These are phyloP conservation scores for Synanthedon tipuliformis DNA, from an alignment of 2,888 invertebrate species.

Conservation along the genomic window DNA sequence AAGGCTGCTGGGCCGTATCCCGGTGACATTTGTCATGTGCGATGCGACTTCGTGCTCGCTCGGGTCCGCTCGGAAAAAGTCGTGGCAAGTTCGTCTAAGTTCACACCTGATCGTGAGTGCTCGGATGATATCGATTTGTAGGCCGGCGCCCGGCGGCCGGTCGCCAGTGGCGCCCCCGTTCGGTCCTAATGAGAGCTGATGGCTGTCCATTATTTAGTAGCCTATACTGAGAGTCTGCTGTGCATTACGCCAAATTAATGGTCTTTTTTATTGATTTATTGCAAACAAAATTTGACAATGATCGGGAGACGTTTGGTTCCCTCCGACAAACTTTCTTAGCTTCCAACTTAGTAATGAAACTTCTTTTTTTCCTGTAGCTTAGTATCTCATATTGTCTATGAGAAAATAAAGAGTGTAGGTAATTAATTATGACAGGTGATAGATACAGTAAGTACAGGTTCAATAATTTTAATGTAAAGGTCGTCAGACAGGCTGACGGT, in stretches of 20 bases:
- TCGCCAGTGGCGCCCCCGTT: constrained; percentile 58
- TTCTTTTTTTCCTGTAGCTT: too few species aligned
- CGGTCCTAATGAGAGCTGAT: constrained; percentile 59
- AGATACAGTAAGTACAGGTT: too few species aligned
- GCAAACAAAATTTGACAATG: constrained; percentile 56
- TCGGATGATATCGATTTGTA: constrained; percentile 44
- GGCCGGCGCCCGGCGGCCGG: constrained; percentile 50
- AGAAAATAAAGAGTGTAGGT: too few species aligned
- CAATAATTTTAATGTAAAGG: too few species aligned
- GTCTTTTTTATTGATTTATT: constrained; percentile 63
- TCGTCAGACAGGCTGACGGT: too few species aligned
- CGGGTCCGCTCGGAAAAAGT: constrained; percentile 12
- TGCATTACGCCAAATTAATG: constrained; percentile 58
- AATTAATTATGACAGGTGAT: too few species aligned
- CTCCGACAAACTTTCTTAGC: not conserved
- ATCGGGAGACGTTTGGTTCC: constrained; percentile 16
- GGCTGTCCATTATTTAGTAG: constrained; percentile 64
- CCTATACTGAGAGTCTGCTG: constrained; percentile 30
- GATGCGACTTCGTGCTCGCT: constrained; percentile 14
- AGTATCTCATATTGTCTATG: too few species aligned
- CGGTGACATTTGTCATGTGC: constrained; percentile 64
- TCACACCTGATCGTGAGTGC: constrained; percentile 26
- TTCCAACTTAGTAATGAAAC: not conserved
- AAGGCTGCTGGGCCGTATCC: constrained; percentile 52
- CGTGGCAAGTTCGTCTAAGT: constrained; percentile 20